Evolutionary conservation across 1,140 invertebrate species (phyloP), one percentile per base, ranked within the genome.

Genomic region (Dreissena polymorpha): DNA sequence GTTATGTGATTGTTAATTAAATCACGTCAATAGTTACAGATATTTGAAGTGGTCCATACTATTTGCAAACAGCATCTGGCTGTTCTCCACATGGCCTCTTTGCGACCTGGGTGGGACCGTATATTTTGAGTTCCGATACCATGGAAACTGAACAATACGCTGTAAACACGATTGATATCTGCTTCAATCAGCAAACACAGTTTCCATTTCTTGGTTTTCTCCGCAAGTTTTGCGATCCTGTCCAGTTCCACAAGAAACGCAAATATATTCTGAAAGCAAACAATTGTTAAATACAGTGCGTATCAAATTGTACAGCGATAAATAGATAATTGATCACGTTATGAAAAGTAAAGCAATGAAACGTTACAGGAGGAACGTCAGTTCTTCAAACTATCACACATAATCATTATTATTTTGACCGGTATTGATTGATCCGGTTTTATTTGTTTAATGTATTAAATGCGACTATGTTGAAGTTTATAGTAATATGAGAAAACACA

Each of bases 41-140:
- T 68, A 5, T 16, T 68, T 68, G 2, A 71, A 49, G 25, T 16
- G 14, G 50, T 2, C 21, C 16, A 27, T 77, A 77, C 75, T 27
- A 77, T 23, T 55, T 65, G 13, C n/a, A 77, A 50, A 53, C n/a
- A 77, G 23, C 75, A 77, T 67, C 75, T 39, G 49, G 75, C 75
- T 27, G 51, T n/a, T 68, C 75, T n/a, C 75, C 75, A 77, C 50
- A 77, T 51, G 6, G 39, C 75, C 14, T n/a, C 39, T 23, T 77
- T 77, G 13, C 75, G 23, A n/a, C 75, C 75, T 53, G 75, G 75
- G 18, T 50, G 64, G 0, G 29, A 27, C 8, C 63, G 39, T n/a
- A 77, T 29, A 10, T 67, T 50, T n/a, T 29, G 0, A 16, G 12
- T 29, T 16, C n/a, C 23, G 14, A 67, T n/a, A 5, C 29, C 64